A percentile compares a stretch with the other conserved stretches of the same genome.
Conservation (phyloP, 1,140 invertebrate genomes). For the Penaeus vannamei region DNA sequence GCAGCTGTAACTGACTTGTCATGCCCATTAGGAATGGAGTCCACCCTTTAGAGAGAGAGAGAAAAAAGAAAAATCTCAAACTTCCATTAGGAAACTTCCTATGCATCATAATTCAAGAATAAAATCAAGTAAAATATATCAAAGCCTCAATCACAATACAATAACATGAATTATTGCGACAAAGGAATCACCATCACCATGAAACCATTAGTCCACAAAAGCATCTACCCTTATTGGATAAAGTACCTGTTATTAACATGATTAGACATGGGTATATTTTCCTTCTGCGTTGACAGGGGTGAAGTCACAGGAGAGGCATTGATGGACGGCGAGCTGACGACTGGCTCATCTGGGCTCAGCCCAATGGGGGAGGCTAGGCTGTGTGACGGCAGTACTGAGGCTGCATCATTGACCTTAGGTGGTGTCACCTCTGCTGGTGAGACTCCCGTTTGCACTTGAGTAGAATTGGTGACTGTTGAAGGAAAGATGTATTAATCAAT, state of each 20-base stretch:
- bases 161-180: no score
- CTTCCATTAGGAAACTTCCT: no score
- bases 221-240: no score
- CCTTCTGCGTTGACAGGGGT: conserved; percentile 46
- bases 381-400: neutral
- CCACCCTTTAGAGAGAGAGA: conserved; percentile 35
- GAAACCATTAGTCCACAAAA: no score
- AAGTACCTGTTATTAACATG: conserved; percentile 57
- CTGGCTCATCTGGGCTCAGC: conserved; percentile 3
- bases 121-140: no score
- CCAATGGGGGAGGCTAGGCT: neutral
- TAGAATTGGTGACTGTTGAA: conserved; percentile 26
- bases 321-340: neutral
- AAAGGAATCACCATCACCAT: no score
- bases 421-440: conserved; percentile 20
- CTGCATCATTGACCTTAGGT: neutral
- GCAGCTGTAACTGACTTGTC: conserved; percentile 41
- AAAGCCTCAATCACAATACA: no score
- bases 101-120: no score
- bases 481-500: no score
- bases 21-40: conserved; percentile 56
- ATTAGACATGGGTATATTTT: conserved; percentile 58
- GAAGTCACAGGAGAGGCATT: conserved; percentile 34
- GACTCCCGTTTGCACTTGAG: conserved; percentile 31
- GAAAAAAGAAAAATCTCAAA: neutral